A percentile compares a stretch with the other conserved stretches of the same genome.
Conservation (phyloP, 2,888 invertebrate species). For the Sthenelais limicola region DNA sequence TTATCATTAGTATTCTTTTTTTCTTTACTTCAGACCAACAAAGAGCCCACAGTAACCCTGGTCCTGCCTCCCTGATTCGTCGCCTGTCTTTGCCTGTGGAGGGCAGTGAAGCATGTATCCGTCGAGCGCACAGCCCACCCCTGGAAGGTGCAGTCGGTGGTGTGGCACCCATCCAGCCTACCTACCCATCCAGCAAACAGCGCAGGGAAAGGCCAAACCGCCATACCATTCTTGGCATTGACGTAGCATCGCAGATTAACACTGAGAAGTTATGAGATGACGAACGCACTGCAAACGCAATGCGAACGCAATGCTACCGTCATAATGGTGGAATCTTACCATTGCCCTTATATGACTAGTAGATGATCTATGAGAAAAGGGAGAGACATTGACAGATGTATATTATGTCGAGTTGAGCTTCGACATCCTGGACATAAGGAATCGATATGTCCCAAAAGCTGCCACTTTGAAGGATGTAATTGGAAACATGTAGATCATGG, state of each 20-base stretch:
- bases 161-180: not conserved
- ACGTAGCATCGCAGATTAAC: slow-evolving; percentile 7
- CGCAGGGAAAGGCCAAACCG: slow-evolving; percentile 7
- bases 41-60: slow-evolving; percentile 25
- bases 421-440: too few relatives aligned
- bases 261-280: slow-evolving; percentile 16
- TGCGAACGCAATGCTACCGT: too few relatives aligned
- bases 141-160: not conserved
- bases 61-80: slow-evolving; percentile 20
- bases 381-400: too few relatives aligned
- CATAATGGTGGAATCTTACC: too few relatives aligned
- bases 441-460: too few relatives aligned
- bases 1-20: not conserved
- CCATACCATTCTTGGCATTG: slow-evolving; percentile 12
- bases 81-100: slow-evolving; percentile 20
- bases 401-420: too few relatives aligned
- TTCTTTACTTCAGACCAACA: slow-evolving; percentile 14
- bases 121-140: not conserved
- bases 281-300: too few relatives aligned
- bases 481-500: too few relatives aligned
- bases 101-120: not conserved
- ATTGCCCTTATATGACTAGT: too few relatives aligned
- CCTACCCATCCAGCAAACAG: not conserved
- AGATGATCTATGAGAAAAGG: too few relatives aligned
- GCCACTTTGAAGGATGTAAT: too few relatives aligned